phyloP scores from a whole-genome alignment of 2,888 invertebrate genomes.

The Dicyrtomina minuta region DNA sequence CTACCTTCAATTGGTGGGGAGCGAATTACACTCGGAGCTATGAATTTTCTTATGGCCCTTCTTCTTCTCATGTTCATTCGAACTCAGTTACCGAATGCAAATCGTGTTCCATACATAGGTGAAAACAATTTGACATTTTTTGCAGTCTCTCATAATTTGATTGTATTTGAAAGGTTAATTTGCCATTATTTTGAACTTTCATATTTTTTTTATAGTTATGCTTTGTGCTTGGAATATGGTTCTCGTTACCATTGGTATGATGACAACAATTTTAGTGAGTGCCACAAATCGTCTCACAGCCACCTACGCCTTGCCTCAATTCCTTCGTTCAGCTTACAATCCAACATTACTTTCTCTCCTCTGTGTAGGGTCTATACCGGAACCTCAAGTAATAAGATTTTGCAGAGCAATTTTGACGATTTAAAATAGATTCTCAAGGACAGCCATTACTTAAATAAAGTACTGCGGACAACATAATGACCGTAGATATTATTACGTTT shows the following conservation, averaged over 20 bases:
- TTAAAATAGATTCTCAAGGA: too few relatives aligned
- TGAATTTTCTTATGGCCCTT: conserved; percentile 64
- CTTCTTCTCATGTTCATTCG: conserved; percentile 66
- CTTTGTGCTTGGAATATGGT: conserved; percentile 50
- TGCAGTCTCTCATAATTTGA: too few relatives aligned
- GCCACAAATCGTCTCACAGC: neutral
- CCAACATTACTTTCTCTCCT: conserved; percentile 44
- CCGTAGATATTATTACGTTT: too few relatives aligned
- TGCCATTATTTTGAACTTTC: too few relatives aligned
- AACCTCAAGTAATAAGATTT: too few relatives aligned
- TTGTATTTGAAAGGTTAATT: too few relatives aligned
- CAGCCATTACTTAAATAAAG: too few relatives aligned
- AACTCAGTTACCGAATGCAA: conserved; percentile 46
- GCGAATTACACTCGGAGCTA: conserved; percentile 65
- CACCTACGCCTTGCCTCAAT: conserved; percentile 7
- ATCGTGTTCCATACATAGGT: conserved; percentile 50
- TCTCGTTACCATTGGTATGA: conserved; percentile 41
- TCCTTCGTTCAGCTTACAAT: conserved; percentile 37
- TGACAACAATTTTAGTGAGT: conserved; percentile 35
- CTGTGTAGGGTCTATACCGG: conserved; percentile 42
- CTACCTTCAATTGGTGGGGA: conserved; percentile 67
- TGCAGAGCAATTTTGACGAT: too few relatives aligned
- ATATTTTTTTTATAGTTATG: too few relatives aligned
- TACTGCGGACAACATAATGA: too few relatives aligned
- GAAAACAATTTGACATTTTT: neutral